Percentiles rank a stretch among this genome's conserved stretches.
phyloP scores from a whole-genome alignment of 2,113 vertebrate species.

The Haemorhous mexicanus region DNA sequence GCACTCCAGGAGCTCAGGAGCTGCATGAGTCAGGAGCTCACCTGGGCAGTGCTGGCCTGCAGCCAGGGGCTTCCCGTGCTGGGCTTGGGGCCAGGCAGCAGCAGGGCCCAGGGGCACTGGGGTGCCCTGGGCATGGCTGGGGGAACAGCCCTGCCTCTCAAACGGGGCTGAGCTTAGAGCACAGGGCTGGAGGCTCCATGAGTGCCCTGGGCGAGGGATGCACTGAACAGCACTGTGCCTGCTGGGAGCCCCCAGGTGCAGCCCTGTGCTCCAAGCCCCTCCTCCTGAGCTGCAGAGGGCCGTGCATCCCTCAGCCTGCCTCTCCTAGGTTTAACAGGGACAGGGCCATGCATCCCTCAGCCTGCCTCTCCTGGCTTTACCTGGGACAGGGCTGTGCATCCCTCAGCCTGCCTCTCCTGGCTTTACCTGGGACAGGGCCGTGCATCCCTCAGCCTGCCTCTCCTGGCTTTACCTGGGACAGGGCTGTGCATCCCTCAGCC shows the following conservation, averaged over 20 bases:
- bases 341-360: too few relatives aligned
- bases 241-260: accelerated
- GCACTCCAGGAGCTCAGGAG: not conserved
- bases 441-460: not conserved
- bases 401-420: not conserved
- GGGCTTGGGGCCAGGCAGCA: not conserved
- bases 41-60: not conserved
- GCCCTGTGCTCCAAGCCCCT: accelerated
- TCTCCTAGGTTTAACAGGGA: not conserved
- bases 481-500: not conserved
- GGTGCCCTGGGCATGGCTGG: not conserved
- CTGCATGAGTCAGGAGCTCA: not conserved
- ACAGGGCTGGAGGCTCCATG: not conserved
- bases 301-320: not conserved
- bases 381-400: not conserved
- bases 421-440: too few relatives aligned
- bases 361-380: not conserved
- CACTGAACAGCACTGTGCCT: accelerated
- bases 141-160: not conserved
- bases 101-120: accelerated
- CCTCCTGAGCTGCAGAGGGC: not conserved
- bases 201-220: not conserved
- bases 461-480: not conserved
- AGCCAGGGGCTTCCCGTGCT: not conserved
- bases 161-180: not conserved